These are phyloP conservation scores for Xestia sexstrigata DNA, from an alignment of 2,888 invertebrate genomes.

Conservation along the genomic window DNA sequence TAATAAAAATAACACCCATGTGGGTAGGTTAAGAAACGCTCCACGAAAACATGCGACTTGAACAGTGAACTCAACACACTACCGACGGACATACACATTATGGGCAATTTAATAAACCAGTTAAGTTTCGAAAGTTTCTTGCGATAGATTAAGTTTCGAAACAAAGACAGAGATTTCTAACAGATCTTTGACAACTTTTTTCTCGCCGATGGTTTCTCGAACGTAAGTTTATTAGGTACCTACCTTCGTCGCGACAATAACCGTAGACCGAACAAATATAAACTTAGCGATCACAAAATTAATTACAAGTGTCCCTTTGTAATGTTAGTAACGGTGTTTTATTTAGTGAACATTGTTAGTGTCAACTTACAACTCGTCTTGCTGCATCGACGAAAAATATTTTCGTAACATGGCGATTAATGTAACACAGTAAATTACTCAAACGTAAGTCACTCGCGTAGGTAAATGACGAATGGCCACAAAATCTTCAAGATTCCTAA, in stretches of 20 bases:
- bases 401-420: constrained; percentile 71
- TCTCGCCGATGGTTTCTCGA: neutral
- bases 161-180: neutral
- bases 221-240: neutral
- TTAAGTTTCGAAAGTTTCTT: neutral
- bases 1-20: neutral
- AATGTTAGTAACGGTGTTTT: constrained; percentile 7
- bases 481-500: constrained; percentile 3
- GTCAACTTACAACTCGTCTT: constrained; percentile 70
- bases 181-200: neutral
- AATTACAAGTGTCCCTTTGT: neutral
- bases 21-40: neutral
- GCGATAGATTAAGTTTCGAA: too few relatives aligned
- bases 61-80: too few relatives aligned
- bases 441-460: constrained; percentile 10
- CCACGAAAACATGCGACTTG: neutral
- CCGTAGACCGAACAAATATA: constrained; percentile 10
- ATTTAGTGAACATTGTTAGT: constrained; percentile 1
- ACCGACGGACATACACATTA: neutral
- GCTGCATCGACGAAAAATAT: constrained; percentile 77
- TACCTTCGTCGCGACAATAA: neutral
- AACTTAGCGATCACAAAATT: neutral
- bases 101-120: neutral
- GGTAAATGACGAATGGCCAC: neutral
- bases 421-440: constrained; percentile 16